phyloP scores from a whole-genome alignment of 2,888 invertebrate genomes.

The Leptodirus hochenwartii region DNA sequence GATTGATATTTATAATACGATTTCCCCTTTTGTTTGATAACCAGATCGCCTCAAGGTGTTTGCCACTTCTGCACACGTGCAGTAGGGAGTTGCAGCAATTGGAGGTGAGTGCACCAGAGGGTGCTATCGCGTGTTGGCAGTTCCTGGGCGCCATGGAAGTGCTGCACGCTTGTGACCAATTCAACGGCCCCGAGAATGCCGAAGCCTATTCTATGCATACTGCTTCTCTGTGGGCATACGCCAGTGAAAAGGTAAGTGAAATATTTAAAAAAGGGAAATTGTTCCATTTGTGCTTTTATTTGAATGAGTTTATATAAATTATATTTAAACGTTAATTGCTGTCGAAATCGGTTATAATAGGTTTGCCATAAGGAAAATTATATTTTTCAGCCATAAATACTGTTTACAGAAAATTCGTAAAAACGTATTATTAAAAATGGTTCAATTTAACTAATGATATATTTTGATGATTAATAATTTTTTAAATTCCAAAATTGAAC shows the following conservation, averaged over 20 bases:
- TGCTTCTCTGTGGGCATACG: conserved; percentile 73
- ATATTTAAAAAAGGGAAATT: no score
- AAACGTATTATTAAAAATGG: no score
- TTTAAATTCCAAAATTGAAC: no score
- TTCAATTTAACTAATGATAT: no score
- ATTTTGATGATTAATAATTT: no score
- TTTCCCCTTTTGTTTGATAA: no score
- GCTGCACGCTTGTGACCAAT: conserved; percentile 58
- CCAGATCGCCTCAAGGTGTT: conserved; percentile 69
- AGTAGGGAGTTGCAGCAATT: conserved; percentile 67
- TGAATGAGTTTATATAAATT: conserved; percentile 1
- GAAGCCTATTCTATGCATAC: conserved; percentile 70
- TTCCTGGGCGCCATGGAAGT: conserved; percentile 79
- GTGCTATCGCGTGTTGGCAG: conserved; percentile 83
- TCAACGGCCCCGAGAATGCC: conserved; percentile 43
- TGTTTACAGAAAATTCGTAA: no score
- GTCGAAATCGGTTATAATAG: no score
- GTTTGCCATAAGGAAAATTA: no score
- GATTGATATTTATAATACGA: no score
- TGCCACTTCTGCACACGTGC: conserved; percentile 81
- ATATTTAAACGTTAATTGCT: neutral
- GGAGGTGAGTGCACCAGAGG: conserved; percentile 60
- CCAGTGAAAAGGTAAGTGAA: conserved; percentile 35
- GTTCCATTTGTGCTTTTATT: neutral
- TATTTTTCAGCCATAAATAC: no score